Evolutionary conservation across 2,888 invertebrate genomes (phyloP), one percentile per base, ranked within the genome.

Genomic region (Phanerotoma sp.): DNA sequence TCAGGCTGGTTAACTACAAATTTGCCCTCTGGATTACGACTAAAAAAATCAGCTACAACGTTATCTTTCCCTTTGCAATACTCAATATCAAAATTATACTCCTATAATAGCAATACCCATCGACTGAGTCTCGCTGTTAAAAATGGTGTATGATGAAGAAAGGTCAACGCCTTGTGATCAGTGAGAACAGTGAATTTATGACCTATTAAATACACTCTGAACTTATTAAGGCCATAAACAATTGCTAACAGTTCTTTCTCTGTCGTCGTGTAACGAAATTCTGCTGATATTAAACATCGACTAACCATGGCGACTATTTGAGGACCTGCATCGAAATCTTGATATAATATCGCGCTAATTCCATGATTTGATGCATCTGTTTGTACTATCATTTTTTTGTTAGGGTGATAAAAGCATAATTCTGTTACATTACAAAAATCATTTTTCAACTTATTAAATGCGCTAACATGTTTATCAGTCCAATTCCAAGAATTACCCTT

Each of bases 181-280:
- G 65, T 67, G 15, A 59, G 40, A 3, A 70, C 56, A 1, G 59
- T 51, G 9, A 71, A 54, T 6, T 45, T 5, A 3, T 25, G 42
- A 0, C 64, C 66, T 13, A 65, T 46, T 2, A 66, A 42, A 48
- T 66, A 68, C 4, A 61, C 57, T 37, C 66, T 61, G 57, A 66
- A 68, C 40, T 66, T 65, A 10, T 44, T 51, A 5, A 70, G 15
- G 5, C 58, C 50, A 45, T 48, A 64, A 1, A 70, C 54, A 3
- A 67, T 53, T 0, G 67, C 66, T n/a, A 59, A 58, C 4, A 64
- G 52, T 22, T 70, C 66, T 47, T 66, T 64, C 56, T 69, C 67
- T 0, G 64, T 51, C 1, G 62, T 60, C 0, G 60, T 63, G 60
- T 66, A 67, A 11, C 40, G 60, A 3, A 35, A 5, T 48, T 68